phyloP scores from a whole-genome alignment of 2,113 vertebrate genomes.

The Cyanoderma ruficeps region DNA sequence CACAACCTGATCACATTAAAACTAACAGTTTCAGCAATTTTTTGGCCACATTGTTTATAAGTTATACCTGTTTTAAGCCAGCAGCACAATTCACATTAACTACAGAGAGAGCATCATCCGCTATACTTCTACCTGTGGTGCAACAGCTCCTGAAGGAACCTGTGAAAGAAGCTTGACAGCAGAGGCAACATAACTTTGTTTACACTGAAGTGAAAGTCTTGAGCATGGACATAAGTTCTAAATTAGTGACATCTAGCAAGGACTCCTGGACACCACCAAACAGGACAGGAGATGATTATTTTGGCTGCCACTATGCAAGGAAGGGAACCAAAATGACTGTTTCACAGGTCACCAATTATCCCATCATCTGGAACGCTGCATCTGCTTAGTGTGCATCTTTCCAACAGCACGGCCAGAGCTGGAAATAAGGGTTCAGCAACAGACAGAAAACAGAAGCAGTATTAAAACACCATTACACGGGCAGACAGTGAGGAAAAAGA shows the following conservation, averaged over 20 bases:
- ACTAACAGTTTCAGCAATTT: background rate
- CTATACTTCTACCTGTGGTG: background rate
- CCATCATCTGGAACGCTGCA: background rate
- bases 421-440: constrained; percentile 3
- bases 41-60: background rate
- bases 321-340: background rate
- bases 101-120: background rate
- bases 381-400: background rate
- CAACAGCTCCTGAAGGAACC: background rate
- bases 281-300: background rate
- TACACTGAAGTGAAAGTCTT: background rate
- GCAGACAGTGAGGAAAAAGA: background rate
- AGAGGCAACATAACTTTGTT: background rate
- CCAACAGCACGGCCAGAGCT: background rate
- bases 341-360: constrained; percentile 18
- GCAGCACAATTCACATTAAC: background rate
- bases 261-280: background rate
- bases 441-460: constrained; percentile 9
- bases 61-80: background rate
- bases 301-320: background rate
- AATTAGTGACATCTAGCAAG: background rate
- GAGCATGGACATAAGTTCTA: background rate
- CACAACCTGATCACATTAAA: background rate
- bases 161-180: background rate
- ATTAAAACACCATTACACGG: background rate